These are phyloP conservation scores for Leptinotarsa juncta DNA, from an alignment of 2,888 invertebrate genomes.

Conservation along the genomic window DNA sequence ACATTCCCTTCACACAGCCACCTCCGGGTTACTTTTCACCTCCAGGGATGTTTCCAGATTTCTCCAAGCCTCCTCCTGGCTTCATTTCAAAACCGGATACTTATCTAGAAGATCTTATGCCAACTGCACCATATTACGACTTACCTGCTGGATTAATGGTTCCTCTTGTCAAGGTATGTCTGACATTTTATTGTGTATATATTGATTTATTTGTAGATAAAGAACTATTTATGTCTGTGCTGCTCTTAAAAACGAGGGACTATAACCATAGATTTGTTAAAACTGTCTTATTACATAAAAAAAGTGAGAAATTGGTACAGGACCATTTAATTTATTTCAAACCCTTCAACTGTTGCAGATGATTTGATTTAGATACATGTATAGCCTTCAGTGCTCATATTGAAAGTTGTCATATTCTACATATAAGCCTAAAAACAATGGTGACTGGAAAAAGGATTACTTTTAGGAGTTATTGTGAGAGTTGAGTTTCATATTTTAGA, in stretches of 20 bases:
- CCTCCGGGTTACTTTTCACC: conserved; percentile 70
- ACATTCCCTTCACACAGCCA: conserved; percentile 67
- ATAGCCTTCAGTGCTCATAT: background rate
- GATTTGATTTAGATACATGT: background rate
- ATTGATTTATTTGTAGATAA: conserved; percentile 6
- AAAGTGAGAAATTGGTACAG: conserved; percentile 3
- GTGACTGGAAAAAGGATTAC: too few species aligned
- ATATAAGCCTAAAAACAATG: too few species aligned
- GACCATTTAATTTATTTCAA: conserved; percentile 8
- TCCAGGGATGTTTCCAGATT: conserved; percentile 77
- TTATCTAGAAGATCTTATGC: conserved; percentile 80
- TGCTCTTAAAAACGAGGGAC: background rate
- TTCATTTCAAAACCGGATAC: conserved; percentile 67
- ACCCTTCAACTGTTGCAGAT: background rate
- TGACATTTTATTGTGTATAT: background rate
- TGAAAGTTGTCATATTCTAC: background rate
- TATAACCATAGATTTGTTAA: background rate
- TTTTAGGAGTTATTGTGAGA: too few species aligned
- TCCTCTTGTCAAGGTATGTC: conserved; percentile 87
- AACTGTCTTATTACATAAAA: conserved; percentile 13
- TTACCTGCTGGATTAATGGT: conserved; percentile 98
- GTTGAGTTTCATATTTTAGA: too few species aligned
- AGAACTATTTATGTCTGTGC: background rate
- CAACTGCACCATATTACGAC: conserved; percentile 95
- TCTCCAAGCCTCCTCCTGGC: conserved; percentile 89